Base-by-base conservation (phyloP, 2,888 invertebrate genomes). In the Drosophila quasianomalipes region DNA sequence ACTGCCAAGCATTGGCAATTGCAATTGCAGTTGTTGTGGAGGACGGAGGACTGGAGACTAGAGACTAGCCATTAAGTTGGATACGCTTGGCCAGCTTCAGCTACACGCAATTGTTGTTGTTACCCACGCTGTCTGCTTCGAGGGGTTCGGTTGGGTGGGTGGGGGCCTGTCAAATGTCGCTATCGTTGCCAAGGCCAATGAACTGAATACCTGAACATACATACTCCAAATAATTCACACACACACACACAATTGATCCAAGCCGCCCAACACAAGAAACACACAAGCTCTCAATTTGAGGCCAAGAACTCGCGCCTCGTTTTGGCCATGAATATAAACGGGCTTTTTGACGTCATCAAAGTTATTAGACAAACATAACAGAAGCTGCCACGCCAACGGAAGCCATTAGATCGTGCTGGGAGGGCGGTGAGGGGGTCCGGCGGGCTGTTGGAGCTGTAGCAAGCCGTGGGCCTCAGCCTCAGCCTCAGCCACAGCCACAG, bases 331-430 rank as follows among this genome's bases (percentile, higher is more conserved):
- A 85, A 83, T 52, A 77, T 52, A 82, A 83, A 74, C 76, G 68
- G 70, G 62, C 84, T 81, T 73, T 35, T 83, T 86, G 84, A 87
- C 89, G 85, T 85, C 85, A 85, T 89, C 79, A 68, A 74, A 22
- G 77, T 72, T 81, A 84, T 86, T 86, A 74, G 76, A 70, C 60
- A 68, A 62, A 67, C 67, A 66, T 58, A 73, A 64, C 69, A 73
- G 80, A 74, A 77, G 79, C 77, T 74, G 69, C 77, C 74, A 80
- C 87, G 69, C 82, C 89, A 85, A 89, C 85, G 89, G 89, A 85
- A 85, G 85, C 87, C 85, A 85, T 89, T 89, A 74, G 87, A 81
- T 59, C 58, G 66, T 9, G 26, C 16, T 9, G 9, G 4, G 4
- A 26, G 10, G 67, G 14, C 33, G 59, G 52, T 39, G 10, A n/a